phyloP scores from a whole-genome alignment of 2,113 vertebrate genomes.

The Tachysurus fulvidraco region DNA sequence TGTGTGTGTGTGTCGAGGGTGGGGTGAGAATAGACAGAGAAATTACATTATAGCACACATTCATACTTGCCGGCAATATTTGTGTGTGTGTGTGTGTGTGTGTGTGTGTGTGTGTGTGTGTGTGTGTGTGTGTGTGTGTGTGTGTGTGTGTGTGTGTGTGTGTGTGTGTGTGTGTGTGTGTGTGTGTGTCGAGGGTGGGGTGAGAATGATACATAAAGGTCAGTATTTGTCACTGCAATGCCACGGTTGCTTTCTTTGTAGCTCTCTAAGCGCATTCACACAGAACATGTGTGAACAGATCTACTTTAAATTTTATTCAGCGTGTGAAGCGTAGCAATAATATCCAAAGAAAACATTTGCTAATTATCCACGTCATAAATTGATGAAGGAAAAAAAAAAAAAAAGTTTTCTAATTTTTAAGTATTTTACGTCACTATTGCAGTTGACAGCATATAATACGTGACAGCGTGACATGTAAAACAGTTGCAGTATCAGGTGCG shows the following conservation, averaged over 20 bases:
- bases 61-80: neutral
- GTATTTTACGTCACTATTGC: neutral
- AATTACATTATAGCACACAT: neutral
- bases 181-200: neutral
- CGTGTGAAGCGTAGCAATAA: neutral
- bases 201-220: neutral
- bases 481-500: neutral
- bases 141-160: neutral
- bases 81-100: neutral
- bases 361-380: neutral
- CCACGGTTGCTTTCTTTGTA: neutral
- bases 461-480: neutral
- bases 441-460: neutral
- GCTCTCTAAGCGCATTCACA: neutral
- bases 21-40: too few species aligned
- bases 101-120: neutral
- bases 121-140: neutral
- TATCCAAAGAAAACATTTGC: neutral
- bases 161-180: neutral
- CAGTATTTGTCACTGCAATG: neutral
- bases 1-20: too few species aligned
- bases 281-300: neutral
- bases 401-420: neutral
- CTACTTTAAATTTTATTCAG: neutral
- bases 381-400: neutral